A percentile compares a stretch with the other conserved stretches of the same genome.
These are phyloP conservation scores for Eleginops maclovinus DNA, from an alignment of 2,113 vertebrate species.

Conservation along the genomic window DNA sequence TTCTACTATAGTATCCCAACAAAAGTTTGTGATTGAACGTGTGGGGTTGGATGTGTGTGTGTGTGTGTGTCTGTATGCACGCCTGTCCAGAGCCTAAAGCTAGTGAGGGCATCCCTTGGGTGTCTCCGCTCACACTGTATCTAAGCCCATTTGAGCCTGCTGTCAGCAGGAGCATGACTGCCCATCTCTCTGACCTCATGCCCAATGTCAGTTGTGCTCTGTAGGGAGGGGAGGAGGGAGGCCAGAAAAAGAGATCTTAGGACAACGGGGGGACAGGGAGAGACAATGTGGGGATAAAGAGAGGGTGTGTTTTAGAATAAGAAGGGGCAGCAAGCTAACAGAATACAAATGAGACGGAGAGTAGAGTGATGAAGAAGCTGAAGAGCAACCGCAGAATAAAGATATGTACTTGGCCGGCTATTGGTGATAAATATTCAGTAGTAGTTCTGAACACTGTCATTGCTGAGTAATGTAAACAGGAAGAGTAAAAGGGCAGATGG, in stretches of 20 bases:
- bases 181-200: constrained; percentile 82
- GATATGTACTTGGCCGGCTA: constrained; percentile 31
- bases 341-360: constrained; percentile 74
- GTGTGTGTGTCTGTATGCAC: constrained; percentile 8
- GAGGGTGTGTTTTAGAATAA: constrained; percentile 41
- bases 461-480: constrained; percentile 61
- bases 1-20: constrained; percentile 15
- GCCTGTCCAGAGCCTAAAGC: constrained; percentile 51
- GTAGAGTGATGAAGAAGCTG: constrained; percentile 59
- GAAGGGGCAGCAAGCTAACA: constrained; percentile 44
- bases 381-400: constrained; percentile 50
- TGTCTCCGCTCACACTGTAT: constrained; percentile 68
- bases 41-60: constrained; percentile 43
- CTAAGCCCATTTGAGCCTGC: constrained; percentile 77
- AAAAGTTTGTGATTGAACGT: constrained; percentile 45
- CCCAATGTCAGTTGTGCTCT: constrained; percentile 81
- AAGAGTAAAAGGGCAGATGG: constrained; percentile 39
- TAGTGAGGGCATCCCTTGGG: constrained; percentile 70
- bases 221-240: constrained; percentile 64
- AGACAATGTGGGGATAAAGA: constrained; percentile 54
- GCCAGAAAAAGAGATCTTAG: constrained; percentile 73
- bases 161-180: constrained; percentile 77
- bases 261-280: constrained; percentile 43
- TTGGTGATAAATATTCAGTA: constrained; percentile 52
- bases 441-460: constrained; percentile 40